Evolutionary conservation across 1,140 invertebrate species (phyloP), one percentile per base, ranked within the genome.

Genomic region (Cecropterus lyciades): DNA sequence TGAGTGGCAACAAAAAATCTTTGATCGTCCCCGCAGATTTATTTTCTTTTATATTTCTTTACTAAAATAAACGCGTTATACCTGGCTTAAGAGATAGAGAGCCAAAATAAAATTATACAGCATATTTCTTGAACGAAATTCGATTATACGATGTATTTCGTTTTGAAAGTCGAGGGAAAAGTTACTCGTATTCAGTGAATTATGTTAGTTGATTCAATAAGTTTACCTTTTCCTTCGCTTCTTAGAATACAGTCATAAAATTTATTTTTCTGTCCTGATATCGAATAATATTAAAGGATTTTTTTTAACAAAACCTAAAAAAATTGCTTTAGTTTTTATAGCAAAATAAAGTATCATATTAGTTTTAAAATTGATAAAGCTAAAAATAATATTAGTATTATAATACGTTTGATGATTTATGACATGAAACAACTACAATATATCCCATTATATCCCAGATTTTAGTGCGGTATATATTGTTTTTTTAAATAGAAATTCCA

Each of bases 1-100:
- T 60, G 62, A 65, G 56, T 3, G 20, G 1, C 55, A 53, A 67
- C 65, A 53, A 72, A 72, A 69, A 67, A 65, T 65, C 65, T 72
- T 46, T 56, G 53, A 42, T 72, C 53, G 46, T 37, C 66, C 62
- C 66, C 13, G 17, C 65, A 64, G 52, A 52, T 52, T 49, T 59
- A n/a, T n/a, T 40, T n/a, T 9, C 30, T 70, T 71, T 55, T 45
- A 30, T 37, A n/a, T 33, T 30, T 20, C 45, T 49, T 49, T 62
- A 40, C 30, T 62, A 49, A 16, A 49, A 15, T 24, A 33, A 10
- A 33, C 30, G 46, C 11, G 40, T 62, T 62, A 62, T 49, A 62
- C 37, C 15, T 9, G 46, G 30, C 57, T 62, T 24, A 62, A 62
- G 49, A 51, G 45, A 27, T 62, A 53, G 27, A 33, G 30, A 53